These are phyloP conservation scores for Meles meles DNA, from an alignment of 2,113 vertebrate genomes.

Conservation along the genomic window DNA sequence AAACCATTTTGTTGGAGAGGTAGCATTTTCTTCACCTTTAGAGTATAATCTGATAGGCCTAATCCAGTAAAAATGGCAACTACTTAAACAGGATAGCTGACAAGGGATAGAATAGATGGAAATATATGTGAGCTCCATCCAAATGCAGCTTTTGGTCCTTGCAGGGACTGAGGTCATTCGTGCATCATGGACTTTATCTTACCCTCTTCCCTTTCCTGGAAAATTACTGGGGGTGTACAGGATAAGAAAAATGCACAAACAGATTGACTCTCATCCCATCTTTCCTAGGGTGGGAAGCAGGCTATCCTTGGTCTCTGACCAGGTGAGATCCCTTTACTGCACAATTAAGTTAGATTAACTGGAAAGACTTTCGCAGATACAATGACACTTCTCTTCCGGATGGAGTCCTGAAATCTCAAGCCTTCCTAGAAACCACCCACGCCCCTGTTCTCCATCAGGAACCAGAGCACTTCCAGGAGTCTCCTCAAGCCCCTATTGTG, in stretches of 20 bases:
- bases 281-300: not conserved
- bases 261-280: not conserved
- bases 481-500: conserved; percentile 38
- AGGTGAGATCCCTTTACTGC: not conserved
- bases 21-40: conserved; percentile 58
- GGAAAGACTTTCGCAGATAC: not conserved
- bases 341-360: not conserved
- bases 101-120: not conserved
- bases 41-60: conserved; percentile 52
- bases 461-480: not conserved
- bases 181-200: not conserved
- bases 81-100: not conserved
- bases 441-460: not conserved
- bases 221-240: not conserved
- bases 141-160: conserved; percentile 11
- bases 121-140: not conserved
- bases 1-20: conserved; percentile 57
- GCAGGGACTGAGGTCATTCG: not conserved
- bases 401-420: not conserved
- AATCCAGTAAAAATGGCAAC: conserved; percentile 53
- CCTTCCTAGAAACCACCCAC: not conserved
- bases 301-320: not conserved
- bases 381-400: not conserved
- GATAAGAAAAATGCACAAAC: not conserved
- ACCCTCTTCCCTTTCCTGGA: not conserved